Evolutionary conservation across 2,113 vertebrate genomes (phyloP).

Genomic region (Himantopus leucocephalus): DNA sequence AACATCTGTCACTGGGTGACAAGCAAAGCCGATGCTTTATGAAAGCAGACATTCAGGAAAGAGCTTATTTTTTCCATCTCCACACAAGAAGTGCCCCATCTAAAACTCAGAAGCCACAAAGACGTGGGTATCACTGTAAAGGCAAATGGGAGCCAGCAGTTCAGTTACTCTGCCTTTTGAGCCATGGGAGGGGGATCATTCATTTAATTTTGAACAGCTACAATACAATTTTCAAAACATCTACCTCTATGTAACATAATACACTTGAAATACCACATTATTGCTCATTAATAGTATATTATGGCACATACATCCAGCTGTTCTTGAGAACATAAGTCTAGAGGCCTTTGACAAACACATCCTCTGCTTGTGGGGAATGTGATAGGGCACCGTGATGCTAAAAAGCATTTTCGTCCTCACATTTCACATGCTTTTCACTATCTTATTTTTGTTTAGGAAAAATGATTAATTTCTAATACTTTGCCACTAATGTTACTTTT

Average conservation of each 20-base stretch:
- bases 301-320: background rate
- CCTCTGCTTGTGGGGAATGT: background rate
- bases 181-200: background rate
- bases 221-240: background rate
- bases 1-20: background rate
- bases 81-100: background rate
- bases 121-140: background rate
- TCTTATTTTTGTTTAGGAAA: background rate
- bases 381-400: background rate
- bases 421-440: background rate
- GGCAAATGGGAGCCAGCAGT: background rate
- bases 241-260: background rate
- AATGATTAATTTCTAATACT: background rate
- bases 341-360: background rate
- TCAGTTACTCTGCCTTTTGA: background rate
- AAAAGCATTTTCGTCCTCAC: background rate
- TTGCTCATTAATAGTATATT: background rate
- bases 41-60: background rate
- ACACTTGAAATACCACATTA: background rate
- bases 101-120: background rate
- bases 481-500: background rate
- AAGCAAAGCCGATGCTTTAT: background rate
- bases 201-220: background rate
- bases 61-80: background rate
- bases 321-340: background rate